Evolutionary conservation across 2,888 invertebrate species (phyloP), one percentile per base, ranked within the genome.

Genomic region (Macaria liturata): DNA sequence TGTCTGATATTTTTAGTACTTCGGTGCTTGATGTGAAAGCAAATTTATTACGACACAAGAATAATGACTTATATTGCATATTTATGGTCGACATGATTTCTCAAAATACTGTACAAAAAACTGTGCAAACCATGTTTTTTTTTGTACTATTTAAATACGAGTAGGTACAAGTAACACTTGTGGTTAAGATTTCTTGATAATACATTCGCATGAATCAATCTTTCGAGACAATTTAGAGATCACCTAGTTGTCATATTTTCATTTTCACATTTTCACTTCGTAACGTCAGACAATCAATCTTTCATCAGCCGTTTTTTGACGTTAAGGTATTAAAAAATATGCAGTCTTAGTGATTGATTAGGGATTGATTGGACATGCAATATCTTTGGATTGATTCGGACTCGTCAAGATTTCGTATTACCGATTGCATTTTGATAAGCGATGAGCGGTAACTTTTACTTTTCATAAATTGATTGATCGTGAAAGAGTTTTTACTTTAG

Each of bases 361-460:
- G 46, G 57, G 60, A 59, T 57, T 62, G 65, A 67, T 65, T 7
- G 42, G 48, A 43, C 9, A 32, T 51, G 55, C 59, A 60, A 60
- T 54, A 55, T 46, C 45, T 39, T 59, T 3, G 9, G 52, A 53
- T 43, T 60, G 59, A 60, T 52, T 47, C 58, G 44, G n/a, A 52
- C 58, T 54, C 45, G 44, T 50, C 45, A 46, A 49, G 42, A 37
- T 45, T 54, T 54, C 48, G 31, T 20, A 9, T 46, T 40, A 4
- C 48, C 32, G 49, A 49, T 53, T 55, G 46, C 52, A 45, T 31
- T 49, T 55, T 52, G 32, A 59, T 48, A 55, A 52, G 51, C 31
- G 54, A 46, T 20, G 43, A n/a, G 32, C 40, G 3, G 9, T 31
- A 48, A 48, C 45, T 50, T 54, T 54, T 50, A 54, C 46, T 48